Conservation (phyloP, 2,113 vertebrate genomes). For the Mormyrus iriodes region DNA sequence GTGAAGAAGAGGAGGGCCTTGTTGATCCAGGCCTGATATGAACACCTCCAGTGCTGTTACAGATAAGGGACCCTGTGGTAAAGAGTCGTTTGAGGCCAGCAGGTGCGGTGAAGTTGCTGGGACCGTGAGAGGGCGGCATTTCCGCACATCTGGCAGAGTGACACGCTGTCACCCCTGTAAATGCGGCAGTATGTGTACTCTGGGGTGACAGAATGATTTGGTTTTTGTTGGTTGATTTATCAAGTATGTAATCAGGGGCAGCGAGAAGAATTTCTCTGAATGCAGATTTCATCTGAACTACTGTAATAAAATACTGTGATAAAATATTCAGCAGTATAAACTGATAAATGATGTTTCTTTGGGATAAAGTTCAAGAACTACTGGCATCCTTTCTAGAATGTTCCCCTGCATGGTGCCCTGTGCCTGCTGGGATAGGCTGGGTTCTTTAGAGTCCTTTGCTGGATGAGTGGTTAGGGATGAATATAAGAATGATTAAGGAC, state of each 20-base stretch:
- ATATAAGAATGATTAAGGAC: background rate
- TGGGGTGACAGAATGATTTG: background rate
- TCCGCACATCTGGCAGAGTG: background rate
- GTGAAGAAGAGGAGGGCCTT: background rate
- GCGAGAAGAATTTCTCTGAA: background rate
- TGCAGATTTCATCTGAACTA: background rate
- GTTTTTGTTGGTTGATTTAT: background rate
- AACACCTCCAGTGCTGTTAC: background rate
- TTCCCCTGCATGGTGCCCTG: background rate
- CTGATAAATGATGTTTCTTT: background rate
- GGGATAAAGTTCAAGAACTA: background rate
- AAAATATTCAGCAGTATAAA: background rate
- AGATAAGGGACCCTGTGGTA: background rate
- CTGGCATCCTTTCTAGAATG: background rate
- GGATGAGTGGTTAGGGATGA: background rate
- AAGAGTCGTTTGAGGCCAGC: background rate
- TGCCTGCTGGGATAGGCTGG: background rate
- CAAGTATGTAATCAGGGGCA: background rate
- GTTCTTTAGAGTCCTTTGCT: background rate
- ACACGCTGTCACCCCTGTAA: background rate
- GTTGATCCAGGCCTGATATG: background rate
- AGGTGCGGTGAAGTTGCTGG: background rate
- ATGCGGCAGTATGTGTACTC: background rate
- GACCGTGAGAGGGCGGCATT: background rate
- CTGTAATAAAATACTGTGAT: background rate